Conservation (phyloP, 2,113 vertebrate genomes). For the Crypturellus undulatus region DNA sequence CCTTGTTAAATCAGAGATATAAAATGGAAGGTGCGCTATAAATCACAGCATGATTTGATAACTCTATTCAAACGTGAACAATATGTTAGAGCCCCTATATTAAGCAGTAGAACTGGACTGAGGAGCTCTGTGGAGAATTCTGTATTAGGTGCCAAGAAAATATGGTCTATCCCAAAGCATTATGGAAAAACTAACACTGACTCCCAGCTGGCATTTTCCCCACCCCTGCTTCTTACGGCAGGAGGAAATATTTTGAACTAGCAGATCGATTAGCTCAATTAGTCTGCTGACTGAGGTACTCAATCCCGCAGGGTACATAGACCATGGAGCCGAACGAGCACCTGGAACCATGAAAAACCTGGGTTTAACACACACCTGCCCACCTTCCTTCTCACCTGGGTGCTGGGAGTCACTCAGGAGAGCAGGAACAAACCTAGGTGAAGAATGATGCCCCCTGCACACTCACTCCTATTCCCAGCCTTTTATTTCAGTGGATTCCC, state of each 20-base stretch:
- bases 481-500: background rate
- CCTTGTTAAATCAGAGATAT: background rate
- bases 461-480: background rate
- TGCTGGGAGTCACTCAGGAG: background rate
- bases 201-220: background rate
- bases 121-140: background rate
- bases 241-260: background rate
- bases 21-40: conserved; percentile 7
- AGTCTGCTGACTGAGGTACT: background rate
- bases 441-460: fast-evolving
- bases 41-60: conserved; percentile 16
- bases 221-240: background rate
- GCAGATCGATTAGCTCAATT: conserved; percentile 16
- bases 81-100: background rate
- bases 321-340: background rate
- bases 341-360: background rate
- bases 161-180: background rate
- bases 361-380: background rate
- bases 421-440: background rate
- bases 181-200: background rate
- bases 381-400: background rate
- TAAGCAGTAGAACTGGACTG: background rate
- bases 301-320: background rate
- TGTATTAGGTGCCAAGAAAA: conserved; percentile 22
- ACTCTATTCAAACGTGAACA: background rate